Evolutionary conservation across 2,113 vertebrate species (phyloP).

Genomic region (Nycticryphes semicollaris): DNA sequence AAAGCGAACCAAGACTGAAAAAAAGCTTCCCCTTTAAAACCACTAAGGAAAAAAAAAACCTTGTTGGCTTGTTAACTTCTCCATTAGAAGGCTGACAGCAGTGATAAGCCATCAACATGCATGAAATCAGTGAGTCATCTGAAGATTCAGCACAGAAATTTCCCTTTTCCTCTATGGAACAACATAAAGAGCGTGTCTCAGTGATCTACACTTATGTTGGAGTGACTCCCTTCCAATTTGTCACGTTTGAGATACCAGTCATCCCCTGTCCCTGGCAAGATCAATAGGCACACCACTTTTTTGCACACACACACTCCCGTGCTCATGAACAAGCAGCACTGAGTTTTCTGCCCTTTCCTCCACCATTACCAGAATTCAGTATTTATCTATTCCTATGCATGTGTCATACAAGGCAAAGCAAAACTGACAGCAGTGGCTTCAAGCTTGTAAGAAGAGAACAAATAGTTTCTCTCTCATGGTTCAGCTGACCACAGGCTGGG

Average conservation of each 20-base stretch:
- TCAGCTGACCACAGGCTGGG: neutral
- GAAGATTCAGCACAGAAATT: neutral
- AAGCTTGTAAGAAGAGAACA: neutral
- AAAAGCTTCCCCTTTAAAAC: neutral
- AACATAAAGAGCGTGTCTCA: fast-evolving
- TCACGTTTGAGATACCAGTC: neutral
- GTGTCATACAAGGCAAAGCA: neutral
- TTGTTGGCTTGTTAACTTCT: neutral
- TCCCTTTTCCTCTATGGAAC: neutral
- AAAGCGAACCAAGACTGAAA: neutral
- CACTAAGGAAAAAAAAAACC: neutral
- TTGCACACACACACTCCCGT: neutral
- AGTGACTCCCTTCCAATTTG: neutral
- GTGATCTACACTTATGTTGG: neutral
- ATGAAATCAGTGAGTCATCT: conserved; percentile 12
- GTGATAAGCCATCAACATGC: neutral
- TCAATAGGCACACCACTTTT: neutral
- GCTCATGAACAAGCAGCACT: neutral
- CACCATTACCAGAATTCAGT: neutral
- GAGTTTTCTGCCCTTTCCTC: neutral
- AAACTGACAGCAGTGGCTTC: neutral
- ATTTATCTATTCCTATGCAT: neutral
- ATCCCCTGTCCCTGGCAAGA: neutral
- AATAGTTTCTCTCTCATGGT: neutral
- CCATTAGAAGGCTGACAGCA: neutral